Evolutionary conservation across 2,797 vertebrate species (phyloP), one percentile per base, ranked within the genome.

Genomic region (Leptoclinus maculatus): DNA sequence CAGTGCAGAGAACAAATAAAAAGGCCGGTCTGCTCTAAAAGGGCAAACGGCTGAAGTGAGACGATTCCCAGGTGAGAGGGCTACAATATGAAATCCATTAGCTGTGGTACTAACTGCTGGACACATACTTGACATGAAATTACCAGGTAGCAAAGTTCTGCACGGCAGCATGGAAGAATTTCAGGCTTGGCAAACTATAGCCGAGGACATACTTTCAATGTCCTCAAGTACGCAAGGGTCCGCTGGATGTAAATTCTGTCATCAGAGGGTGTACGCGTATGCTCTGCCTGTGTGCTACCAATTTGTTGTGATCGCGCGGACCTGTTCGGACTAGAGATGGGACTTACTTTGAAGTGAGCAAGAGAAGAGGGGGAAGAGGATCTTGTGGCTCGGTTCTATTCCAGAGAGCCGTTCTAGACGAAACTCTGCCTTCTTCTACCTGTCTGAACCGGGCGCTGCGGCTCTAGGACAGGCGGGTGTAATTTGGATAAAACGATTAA

Each of bases 1-100:
- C 71, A n/a, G 75, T 7, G 62, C 71, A 80, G 78, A 67, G 78
- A 80, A 76, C 78, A 84, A 78, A 88, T 81, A 78, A 72, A 83
- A 82, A 77, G 67, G 34, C 53, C 66, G 8, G 38, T 25, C 41
- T 71, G 63, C 75, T 66, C 59, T 72, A 36, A 83, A 79, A 74
- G 82, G 77, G 63, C 67, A 86, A 80, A 81, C 49, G 62, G 65
- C 74, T 60, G 69, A 70, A 79, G 60, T 74, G 66, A 79, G 56
- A 58, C n/a, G 3, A 57, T 76, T 82, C 83, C 78, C 71, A 70
- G 67, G 67, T 79, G 79, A 71, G 56, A 67, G 25, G 59, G 60
- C 17, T 65, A 83, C 69, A 58, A 69, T 82, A 62, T 59, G 59
- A 88, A 79, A 80, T 81, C 74, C 71, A 82, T 82, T 72, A 60